Evolutionary conservation across 2,113 vertebrate genomes (phyloP), one percentile per base, ranked within the genome.

Genomic region (Psophia crepitans): DNA sequence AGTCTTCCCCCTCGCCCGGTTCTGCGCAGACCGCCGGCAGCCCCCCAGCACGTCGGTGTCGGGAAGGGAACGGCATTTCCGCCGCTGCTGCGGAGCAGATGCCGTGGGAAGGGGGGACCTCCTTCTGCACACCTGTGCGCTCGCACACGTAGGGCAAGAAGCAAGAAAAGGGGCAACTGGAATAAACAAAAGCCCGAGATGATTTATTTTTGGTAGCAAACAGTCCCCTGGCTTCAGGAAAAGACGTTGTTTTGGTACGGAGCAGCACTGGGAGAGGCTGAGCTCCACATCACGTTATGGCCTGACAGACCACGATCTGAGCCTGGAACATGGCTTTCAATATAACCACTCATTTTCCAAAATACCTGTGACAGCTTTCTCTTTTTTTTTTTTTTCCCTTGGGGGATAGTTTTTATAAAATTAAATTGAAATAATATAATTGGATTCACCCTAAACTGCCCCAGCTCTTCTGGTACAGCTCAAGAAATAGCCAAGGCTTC

Each of bases 101-200:
- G 27, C 33, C 0, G 2, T 1, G 7, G 74, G 43, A 56, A 70
- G 17, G 3, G 7, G 14, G 8, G 11, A 49, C 15, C 15, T 63
- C 2, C 5, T 15, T 48, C 44, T 32, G 23, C 54, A 60, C 0
- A 0, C 1, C 3, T 11, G 27, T 1, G 6, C 2, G 12, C 17
- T 44, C 41, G 32, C 33, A 44, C 1, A 5, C 14, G 33, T 41
- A 84, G 32, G 78, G 57, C 20, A 83, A 68, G 32, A 65, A 80
- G n/a, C 6, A 88, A 76, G 22, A 57, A 53, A 78, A 78, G 5
- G 12, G 2, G 7, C 22, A 86, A 43, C 12, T 9, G 56, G 37
- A 70, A 37, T 0, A 5, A 89, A 54, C 12, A 5, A 61, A 90
- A 84, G 44, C 10, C 27, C 0, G 0, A 88, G 27, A 51, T 3